Conservation (phyloP, 1,140 invertebrate genomes). For the Pissodes strobi region DNA sequence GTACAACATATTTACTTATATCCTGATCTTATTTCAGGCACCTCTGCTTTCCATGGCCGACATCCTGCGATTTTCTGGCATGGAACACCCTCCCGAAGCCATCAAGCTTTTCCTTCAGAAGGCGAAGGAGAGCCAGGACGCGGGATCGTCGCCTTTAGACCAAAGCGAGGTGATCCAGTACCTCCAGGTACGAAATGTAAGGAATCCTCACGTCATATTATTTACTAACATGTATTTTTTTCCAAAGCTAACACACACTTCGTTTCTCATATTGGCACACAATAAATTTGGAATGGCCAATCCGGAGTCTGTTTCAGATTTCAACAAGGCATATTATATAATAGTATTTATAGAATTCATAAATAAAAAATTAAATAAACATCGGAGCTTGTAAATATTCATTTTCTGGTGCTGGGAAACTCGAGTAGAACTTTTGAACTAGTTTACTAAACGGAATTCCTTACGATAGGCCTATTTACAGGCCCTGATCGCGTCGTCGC, state of each 20-base stretch:
- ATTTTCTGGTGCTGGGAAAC: background rate
- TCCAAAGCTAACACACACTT: no score
- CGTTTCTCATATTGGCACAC: no score
- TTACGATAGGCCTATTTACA: constrained; percentile 58
- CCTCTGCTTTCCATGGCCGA: constrained; percentile 63
- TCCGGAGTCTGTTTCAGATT: no score
- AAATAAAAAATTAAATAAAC: no score
- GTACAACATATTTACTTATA: background rate
- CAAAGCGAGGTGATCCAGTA: constrained; percentile 64
- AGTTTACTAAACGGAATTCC: background rate
- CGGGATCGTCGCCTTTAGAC: constrained; percentile 55
- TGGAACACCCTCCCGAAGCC: constrained; percentile 62
- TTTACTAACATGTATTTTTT: no score
- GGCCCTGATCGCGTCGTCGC: constrained; percentile 45
- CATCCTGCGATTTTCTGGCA: constrained; percentile 62
- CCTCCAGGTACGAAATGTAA: constrained; percentile 42
- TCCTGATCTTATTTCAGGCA: constrained; percentile 25
- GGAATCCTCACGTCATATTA: no score
- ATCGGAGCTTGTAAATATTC: background rate
- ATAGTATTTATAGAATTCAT: no score
- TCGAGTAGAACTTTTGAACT: background rate
- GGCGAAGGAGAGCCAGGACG: constrained; percentile 56
- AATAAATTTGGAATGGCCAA: no score
- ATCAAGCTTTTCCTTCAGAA: constrained; percentile 62
- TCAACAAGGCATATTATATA: no score